Base-by-base conservation (phyloP, 2,888 invertebrate genomes). In the Tenthredo mesomela region DNA sequence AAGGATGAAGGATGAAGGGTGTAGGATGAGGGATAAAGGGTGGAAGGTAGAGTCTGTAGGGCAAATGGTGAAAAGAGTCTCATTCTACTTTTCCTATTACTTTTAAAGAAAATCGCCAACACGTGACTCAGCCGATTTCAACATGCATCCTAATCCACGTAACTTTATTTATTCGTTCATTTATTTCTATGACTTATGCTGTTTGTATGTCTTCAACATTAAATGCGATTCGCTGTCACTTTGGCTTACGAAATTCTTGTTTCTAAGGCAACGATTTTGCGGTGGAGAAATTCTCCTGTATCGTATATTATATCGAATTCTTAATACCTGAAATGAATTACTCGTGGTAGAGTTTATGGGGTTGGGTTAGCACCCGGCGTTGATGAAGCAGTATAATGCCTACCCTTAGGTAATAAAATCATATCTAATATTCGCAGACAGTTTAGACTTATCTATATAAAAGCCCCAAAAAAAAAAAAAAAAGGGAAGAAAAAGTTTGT, bases 1-100 rank as follows among this genome's bases (percentile, higher is more conserved):
- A 61, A 61, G 47, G 75, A 47, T 29, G 75, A 75, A 77, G 54
- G 77, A 77, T 29, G 50, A 29, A 54, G 77, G 40, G 18, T 9
- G 54, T 1, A 12, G 7, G 77, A 18, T 43, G 9, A 25, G 1
- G 18, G 33, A 15, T n/a, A 21, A 15, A 21, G 71, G 37, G 4
- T 71, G 71, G 37, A 21, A 40, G 37, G 37, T 7, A 37, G 37
- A 37, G 37, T 37, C 10, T 71, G 71, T 18, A 12, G n/a, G 73
- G 40, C 9, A 4, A 25, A 43, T 21, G 18, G 21, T 21, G 40
- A 12, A 21, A 25, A 9, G 21, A 10, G 61, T 61, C 25, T 61
- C 61, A 61, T 61, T 61, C 54, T 54, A 2, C 21, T 61, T 25
- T 61, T 21, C 12, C 21, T 61, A 61, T 25, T 61, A n/a, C 54